phyloP scores from a whole-genome alignment of 1,140 invertebrate genomes.

The Aphaenogaster ashmeadi region DNA sequence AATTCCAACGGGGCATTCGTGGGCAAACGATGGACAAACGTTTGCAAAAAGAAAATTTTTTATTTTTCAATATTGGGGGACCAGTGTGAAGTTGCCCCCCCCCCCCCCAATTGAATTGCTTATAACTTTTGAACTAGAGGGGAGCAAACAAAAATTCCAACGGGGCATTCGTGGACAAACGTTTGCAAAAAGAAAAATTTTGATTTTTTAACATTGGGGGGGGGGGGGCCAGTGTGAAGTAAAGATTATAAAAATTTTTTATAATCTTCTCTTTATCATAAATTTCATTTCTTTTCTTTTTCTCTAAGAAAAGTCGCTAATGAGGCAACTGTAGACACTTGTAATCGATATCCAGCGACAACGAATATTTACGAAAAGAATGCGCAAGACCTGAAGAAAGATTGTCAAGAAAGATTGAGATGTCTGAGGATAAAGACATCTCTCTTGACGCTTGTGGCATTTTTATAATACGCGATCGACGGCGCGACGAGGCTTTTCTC shows the following conservation, averaged over 20 bases:
- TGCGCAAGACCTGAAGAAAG: not conserved
- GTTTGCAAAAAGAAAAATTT: too few species aligned
- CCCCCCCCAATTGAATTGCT: too few species aligned
- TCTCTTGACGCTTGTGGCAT: not conserved
- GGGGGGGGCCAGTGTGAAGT: too few species aligned
- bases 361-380: not conserved
- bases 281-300: not conserved
- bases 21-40: too few species aligned
- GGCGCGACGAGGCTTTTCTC: not conserved
- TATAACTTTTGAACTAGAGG: too few species aligned
- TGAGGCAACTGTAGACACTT: not conserved
- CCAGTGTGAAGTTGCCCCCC: too few species aligned
- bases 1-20: too few species aligned
- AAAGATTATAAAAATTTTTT: not conserved
- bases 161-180: too few species aligned
- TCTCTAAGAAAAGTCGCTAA: not conserved
- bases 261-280: not conserved
- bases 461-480: not conserved
- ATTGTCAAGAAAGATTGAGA: not conserved
- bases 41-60: too few species aligned
- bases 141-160: too few species aligned
- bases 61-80: too few species aligned
- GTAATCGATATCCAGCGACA: not conserved
- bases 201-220: too few species aligned
- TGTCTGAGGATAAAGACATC: conserved; percentile 7